Evolutionary conservation across 2,113 vertebrate species (phyloP), one percentile per base, ranked within the genome.

Genomic region (Tychaedon coryphoeus): DNA sequence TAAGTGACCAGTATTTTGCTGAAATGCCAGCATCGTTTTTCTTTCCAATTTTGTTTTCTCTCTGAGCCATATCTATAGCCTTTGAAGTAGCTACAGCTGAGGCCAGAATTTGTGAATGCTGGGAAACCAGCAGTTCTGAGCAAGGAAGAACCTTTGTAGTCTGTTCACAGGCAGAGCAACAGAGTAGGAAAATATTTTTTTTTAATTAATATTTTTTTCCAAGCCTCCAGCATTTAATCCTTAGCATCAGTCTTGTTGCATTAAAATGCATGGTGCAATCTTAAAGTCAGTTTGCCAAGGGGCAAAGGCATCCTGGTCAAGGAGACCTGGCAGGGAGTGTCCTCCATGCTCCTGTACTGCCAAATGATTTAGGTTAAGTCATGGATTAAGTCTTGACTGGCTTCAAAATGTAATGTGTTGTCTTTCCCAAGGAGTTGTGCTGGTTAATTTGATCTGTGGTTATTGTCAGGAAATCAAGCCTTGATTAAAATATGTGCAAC

Each of bases 11-110:
- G 45, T 22, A 18, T 85, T 82, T 86, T 90, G 58, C 90, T 95
- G 83, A 90, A 93, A 73, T 74, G 29, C 66, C 87, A 91, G 51
- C 12, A 3, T 88, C 9, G 2, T 86, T 82, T 81, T 91, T 86
- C 33, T 60, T 91, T 60, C 60, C 36, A 83, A 13, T 89, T 94
- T 91, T 96, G 80, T 90, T 95, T 95, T 94, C 58, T 89, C 33
- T 81, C 38, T 66, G 62, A 93, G 58, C 92, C 4, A 1, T 96
- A 95, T 96, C 95, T 94, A 3, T 76, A 95, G 93, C 77, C 89
- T 97, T 97, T 97, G 95, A 97, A 96, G 96, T 92, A 79, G 66
- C 87, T 95, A 51, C 34, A 66, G 34, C 51, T 73, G 82, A 85
- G 62, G 87, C 93, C 93, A 94, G 67, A 87, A 62, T 79, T 92